Base-by-base conservation (phyloP, 2,888 invertebrate species). In the Polydrusus cervinus region DNA sequence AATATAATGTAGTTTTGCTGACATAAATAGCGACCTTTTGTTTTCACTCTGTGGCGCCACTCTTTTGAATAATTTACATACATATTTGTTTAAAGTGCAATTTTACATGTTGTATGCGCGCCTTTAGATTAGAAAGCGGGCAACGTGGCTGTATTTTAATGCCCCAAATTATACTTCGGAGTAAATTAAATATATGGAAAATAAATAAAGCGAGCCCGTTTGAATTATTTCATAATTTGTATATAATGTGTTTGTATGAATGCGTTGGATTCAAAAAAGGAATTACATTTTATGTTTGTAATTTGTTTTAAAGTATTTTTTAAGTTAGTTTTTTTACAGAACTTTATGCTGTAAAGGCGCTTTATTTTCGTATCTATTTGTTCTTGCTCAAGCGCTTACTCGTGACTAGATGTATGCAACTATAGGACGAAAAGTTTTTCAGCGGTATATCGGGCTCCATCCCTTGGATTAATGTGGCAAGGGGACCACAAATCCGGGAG, bases 11-110 rank as follows among this genome's bases (percentile, higher is more conserved):
- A 68, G 47, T 74, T 70, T 62, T 68, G 71, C 71, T 71, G 71
- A 71, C 71, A 40, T 61, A 61, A 64, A 67, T 25, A 38, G 47
- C 49, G 51, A 66, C 67, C 57, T 74, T 71, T 71, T 71, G 65
- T 67, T 62, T 64, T 68, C 20, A 49, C 30, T 62, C 47, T 66
- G 43, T 18, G 30, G 71, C 61, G 14, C 25, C 13, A 38, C 51
- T 49, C 71, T 61, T 71, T 68, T 75, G 61, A 74, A 70, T 74
- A 75, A 75, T 75, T 75, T 75, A 75, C 74, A 75, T 75, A 70
- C 70, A 70, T 70, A 75, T 70, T 70, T 75, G 74, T 71, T 70
- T 62, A 69, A 65, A 65, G 38, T 49, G 57, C 45, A 60, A 65
- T 74, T 69, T 70, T 65, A 51, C 70, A 70, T 51, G 74, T 57